Conservation (phyloP, 1,140 invertebrate species). For the Dryas iulia region DNA sequence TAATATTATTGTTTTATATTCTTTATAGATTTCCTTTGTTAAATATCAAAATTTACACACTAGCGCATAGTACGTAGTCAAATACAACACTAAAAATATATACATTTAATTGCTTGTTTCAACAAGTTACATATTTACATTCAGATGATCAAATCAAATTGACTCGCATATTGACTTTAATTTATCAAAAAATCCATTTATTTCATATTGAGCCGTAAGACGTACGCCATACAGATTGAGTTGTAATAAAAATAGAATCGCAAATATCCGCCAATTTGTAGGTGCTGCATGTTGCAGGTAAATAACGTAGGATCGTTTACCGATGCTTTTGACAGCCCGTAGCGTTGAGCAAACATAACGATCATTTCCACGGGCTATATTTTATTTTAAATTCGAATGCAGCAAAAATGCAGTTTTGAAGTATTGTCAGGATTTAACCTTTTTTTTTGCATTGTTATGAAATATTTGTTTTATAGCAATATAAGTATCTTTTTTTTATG, state of each 20-base stretch:
- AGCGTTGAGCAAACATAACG: constrained; percentile 57
- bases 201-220: neutral
- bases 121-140: constrained; percentile 1
- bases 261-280: constrained; percentile 63
- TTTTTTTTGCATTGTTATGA: neutral
- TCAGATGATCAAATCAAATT: neutral
- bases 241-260: constrained; percentile 25
- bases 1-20: too few relatives aligned
- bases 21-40: too few relatives aligned
- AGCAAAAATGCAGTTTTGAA: neutral
- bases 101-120: neutral
- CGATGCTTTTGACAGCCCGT: constrained; percentile 69
- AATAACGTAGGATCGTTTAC: constrained; percentile 66
- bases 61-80: constrained; percentile 1
- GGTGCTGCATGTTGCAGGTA: constrained; percentile 54
- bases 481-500: neutral
- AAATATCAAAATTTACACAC: too few relatives aligned
- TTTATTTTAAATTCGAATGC: constrained; percentile 17
- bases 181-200: neutral
- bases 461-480: neutral
- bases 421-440: neutral
- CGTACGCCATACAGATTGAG: neutral
- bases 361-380: constrained; percentile 26
- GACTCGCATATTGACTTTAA: neutral
- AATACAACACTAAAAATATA: neutral